A percentile compares a stretch with the other conserved stretches of the same genome.
phyloP scores from a whole-genome alignment of 2,888 invertebrate species.

The Plebejus anna region DNA sequence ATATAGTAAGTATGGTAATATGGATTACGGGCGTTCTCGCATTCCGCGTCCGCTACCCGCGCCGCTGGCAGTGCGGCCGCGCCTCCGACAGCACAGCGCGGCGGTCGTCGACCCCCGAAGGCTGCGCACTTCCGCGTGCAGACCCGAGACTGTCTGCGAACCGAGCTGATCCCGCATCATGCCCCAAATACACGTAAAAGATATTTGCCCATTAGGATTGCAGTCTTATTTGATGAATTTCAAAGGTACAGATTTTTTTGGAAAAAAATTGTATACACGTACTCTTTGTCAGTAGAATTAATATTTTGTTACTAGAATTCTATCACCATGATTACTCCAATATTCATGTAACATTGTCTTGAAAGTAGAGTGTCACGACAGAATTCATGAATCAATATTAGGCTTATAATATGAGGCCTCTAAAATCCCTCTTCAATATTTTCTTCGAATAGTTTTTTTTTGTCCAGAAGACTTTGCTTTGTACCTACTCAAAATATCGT shows the following conservation, averaged over 20 bases:
- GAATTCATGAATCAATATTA: no score
- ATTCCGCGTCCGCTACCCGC: neutral
- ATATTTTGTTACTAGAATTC: no score
- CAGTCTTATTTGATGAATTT: neutral
- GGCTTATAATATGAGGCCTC: no score
- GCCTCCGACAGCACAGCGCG: neutral
- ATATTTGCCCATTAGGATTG: neutral
- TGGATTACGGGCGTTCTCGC: neutral
- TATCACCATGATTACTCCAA: no score
- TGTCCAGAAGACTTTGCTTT: neutral
- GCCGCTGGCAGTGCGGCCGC: neutral
- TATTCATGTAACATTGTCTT: no score
- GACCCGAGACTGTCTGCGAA: constrained; percentile 1
- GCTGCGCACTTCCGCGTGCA: constrained; percentile 30
- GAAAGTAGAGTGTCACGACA: no score
- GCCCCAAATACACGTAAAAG: neutral
- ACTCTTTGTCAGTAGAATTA: no score
- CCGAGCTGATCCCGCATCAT: constrained; percentile 5
- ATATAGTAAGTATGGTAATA: no score
- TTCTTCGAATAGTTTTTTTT: neutral
- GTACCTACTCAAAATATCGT: neutral
- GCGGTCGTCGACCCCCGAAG: constrained; percentile 28
- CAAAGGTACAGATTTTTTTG: neutral
- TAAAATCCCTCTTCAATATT: neutral
- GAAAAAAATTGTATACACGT: no score